phyloP scores from a whole-genome alignment of 2,888 invertebrate genomes.

The Mythimna vitellina region DNA sequence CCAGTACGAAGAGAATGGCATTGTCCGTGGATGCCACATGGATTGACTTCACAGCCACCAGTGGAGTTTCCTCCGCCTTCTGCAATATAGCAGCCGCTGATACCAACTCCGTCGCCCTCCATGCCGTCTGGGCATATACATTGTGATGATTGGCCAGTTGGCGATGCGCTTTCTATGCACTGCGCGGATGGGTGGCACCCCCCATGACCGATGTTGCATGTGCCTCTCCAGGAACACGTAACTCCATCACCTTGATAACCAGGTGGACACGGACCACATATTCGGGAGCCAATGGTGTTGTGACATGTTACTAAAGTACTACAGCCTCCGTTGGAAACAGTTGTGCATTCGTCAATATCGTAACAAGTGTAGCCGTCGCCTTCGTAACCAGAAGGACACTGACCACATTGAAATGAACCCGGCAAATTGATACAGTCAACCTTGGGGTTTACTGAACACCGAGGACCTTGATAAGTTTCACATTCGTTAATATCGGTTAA shows the following conservation, averaged over 20 bases:
- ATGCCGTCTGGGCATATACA: conserved; percentile 95
- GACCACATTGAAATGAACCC: conserved; percentile 96
- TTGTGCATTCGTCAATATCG: conserved; percentile 97
- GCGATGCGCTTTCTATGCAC: conserved; percentile 93
- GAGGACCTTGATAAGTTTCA: conserved; percentile 90
- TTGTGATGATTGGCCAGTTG: conserved; percentile 90
- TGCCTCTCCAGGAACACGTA: conserved; percentile 92
- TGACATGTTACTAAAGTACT: conserved; percentile 96
- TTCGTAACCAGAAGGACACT: conserved; percentile 96
- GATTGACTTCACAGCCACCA: conserved; percentile 84
- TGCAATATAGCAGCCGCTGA: conserved; percentile 92
- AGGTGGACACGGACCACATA: conserved; percentile 96
- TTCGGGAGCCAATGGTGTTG: conserved; percentile 96
- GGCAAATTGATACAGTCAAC: conserved; percentile 97
- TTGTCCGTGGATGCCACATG: conserved; percentile 91
- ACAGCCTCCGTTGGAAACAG: conserved; percentile 97
- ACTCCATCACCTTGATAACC: conserved; percentile 97
- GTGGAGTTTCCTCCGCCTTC: conserved; percentile 73
- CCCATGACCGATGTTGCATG: conserved; percentile 94
- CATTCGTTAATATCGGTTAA: conserved; percentile 97
- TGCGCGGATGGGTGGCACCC: conserved; percentile 96
- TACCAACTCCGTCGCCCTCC: conserved; percentile 95
- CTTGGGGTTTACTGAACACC: conserved; percentile 95
- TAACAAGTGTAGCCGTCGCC: conserved; percentile 96
- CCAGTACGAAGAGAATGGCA: conserved; percentile 87